Evolutionary conservation across 2,113 vertebrate species (phyloP).

Genomic region (Acrocephalus kingi): DNA sequence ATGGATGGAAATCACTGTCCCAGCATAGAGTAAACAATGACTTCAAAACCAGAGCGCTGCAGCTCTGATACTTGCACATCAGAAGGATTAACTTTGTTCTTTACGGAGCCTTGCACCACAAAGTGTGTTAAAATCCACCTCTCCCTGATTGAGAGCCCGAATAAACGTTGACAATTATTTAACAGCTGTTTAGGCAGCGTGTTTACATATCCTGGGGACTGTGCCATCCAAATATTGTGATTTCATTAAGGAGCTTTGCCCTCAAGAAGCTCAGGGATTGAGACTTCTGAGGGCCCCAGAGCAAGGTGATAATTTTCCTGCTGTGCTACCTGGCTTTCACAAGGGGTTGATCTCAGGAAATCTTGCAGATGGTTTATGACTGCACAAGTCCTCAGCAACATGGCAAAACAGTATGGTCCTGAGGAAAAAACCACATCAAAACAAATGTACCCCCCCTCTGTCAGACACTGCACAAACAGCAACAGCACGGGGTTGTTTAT

Average conservation of each 20-base stretch:
- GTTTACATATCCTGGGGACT: constrained; percentile 39
- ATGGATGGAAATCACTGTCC: not conserved
- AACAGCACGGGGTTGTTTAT: not conserved
- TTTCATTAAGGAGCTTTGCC: constrained; percentile 54
- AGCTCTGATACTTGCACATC: not conserved
- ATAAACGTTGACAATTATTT: constrained; percentile 58
- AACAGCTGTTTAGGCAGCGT: constrained; percentile 49
- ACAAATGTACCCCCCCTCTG: not conserved
- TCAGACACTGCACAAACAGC: not conserved
- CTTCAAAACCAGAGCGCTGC: not conserved
- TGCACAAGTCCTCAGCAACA: not conserved
- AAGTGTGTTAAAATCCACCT: constrained; percentile 17
- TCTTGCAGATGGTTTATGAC: not conserved
- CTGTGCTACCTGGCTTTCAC: not conserved
- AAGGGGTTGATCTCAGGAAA: not conserved
- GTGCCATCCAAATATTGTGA: constrained; percentile 47
- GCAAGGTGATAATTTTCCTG: not conserved
- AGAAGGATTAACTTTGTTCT: constrained; percentile 15
- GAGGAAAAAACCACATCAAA: not conserved
- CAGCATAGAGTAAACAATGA: not conserved
- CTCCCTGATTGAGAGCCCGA: constrained; percentile 1
- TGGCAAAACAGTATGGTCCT: not conserved
- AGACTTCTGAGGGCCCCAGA: not conserved
- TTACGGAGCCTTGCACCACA: not conserved
- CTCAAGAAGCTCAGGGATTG: constrained; percentile 2